Base-by-base conservation (phyloP, 2,113 vertebrate species). In the Bambusicola thoracicus region DNA sequence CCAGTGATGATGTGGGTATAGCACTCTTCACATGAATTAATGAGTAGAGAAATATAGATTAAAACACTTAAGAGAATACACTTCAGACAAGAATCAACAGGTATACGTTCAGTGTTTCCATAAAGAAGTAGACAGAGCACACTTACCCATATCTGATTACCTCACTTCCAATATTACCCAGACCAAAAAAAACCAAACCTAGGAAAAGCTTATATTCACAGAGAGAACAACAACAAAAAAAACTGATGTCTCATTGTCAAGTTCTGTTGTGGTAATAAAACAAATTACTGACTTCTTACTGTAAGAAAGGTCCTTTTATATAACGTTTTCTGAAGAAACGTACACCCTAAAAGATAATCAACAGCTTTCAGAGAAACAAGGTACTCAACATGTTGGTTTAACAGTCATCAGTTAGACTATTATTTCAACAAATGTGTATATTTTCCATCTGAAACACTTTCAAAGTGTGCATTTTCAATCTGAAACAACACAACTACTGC, bases 61-160 rank as follows among this genome's bases (percentile, higher is more conserved):
- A 48, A 79, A 94, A 51, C 5, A 44, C 76, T 66, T 44, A 63
- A 56, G 6, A 93, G 95, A 85, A 34, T 65, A 87, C 17, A 48
- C 77, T 93, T 95, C 92, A 93, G 73, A 77, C 53, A 93, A 93
- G 11, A 85, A 83, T 94, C 86, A 73, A 56, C 29, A 29, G 34
- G 49, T 66, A 81, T 62, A 53, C 8, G 51, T 24, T 40, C 62
- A 78, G 13, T 84, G 46, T 56, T 79, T 29, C 48, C 78, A 56
- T 24, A 56, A 4, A 74, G 58, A 88, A 81, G 34, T 5, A 89
- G 32, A 85, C 14, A 81, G 88, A 93, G n/a, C 25, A 93, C 27
- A 75, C 41, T 90, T 86, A 90, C 58, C 48, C n/a, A 38, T 41
- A 59, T 14, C 59, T 46, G 32, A 74, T 83, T 68, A 63, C 13